Conservation (phyloP, 2,888 invertebrate genomes). For the Parasteatoda lunata region DNA sequence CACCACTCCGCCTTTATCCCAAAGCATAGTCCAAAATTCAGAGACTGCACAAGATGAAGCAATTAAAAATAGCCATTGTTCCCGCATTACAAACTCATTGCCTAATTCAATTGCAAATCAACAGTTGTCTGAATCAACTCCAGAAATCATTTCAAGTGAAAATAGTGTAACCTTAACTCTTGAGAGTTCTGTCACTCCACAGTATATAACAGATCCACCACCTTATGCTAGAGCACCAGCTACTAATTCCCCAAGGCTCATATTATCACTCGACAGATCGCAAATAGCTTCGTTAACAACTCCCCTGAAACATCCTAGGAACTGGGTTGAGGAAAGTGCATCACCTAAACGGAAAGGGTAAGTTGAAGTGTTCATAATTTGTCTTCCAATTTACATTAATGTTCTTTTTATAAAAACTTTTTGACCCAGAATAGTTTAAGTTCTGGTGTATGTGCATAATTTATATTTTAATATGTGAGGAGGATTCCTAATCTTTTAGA, state of each 20-base stretch:
- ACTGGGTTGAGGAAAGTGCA: constrained; percentile 26
- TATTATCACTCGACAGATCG: constrained; percentile 49
- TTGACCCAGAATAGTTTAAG: too few relatives aligned
- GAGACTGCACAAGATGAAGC: neutral
- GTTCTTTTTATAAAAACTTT: too few relatives aligned
- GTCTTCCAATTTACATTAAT: too few relatives aligned
- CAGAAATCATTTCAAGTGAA: constrained; percentile 15
- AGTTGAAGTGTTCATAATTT: neutral
- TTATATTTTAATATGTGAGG: too few relatives aligned
- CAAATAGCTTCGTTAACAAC: constrained; percentile 47
- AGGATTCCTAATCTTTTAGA: too few relatives aligned
- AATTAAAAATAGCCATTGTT: neutral
- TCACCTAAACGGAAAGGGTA: constrained; percentile 61
- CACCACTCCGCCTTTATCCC: neutral
- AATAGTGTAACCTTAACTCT: constrained; percentile 6
- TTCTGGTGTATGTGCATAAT: too few relatives aligned
- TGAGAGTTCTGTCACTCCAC: constrained; percentile 41
- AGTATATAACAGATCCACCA: constrained; percentile 32
- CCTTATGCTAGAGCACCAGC: constrained; percentile 33
- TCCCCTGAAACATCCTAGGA: constrained; percentile 36
- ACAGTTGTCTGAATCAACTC: constrained; percentile 4
- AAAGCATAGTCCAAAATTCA: neutral
- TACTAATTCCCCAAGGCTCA: constrained; percentile 55
- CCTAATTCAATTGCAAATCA: neutral
- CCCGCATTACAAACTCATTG: neutral